Evolutionary conservation across 2,113 vertebrate genomes (phyloP), one percentile per base, ranked within the genome.

Genomic region (Peromyscus maniculatus): DNA sequence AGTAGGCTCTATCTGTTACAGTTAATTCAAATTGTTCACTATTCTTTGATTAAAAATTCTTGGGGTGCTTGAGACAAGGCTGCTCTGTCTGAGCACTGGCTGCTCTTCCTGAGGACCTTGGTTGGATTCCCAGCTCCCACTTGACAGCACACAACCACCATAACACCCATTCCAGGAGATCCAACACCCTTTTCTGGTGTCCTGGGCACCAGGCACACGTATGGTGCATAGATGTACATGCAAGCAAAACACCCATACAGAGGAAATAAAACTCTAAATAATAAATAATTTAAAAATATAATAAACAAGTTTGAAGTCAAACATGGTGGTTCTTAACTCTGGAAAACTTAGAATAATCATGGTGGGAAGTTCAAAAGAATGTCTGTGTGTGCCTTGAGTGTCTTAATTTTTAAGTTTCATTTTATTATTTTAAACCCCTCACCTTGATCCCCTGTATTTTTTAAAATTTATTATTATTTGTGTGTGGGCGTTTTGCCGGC

Each of bases 401-500:
- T 55, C 55, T 55, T 55, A 2, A 55, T 55, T 55, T 55, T 96
- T 89, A 87, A 86, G 24, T 55, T 90, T 93, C 5, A 77, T 87
- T 93, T 95, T 88, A 95, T 71, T 92, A 24, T 92, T 92, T 93
- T 88, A 96, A 90, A 11, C 79, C 79, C 7, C 49, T 96, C 31
- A 94, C 55, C 86, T 28, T 64, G 16, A 16, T 71, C 21, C 36
- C 16, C 13, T 90, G 1, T 69, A 74, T 17, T 33, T 79, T 9
- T 9, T 19, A 17, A 52, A 79, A 10, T 59, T 21, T n/a, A 59
- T 66, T 46, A 31, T 33, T 66, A 64, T 59, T 59, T 66, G 24
- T 86, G 6, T 39, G 3, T 57, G 59, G 15, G 59, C 31, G 62
- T 66, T 66, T 86, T 66, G 59, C 82, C 66, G 22, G 26, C 39